Base-by-base conservation (phyloP, 2,797 vertebrate genomes). In the Myotis pilosus region DNA sequence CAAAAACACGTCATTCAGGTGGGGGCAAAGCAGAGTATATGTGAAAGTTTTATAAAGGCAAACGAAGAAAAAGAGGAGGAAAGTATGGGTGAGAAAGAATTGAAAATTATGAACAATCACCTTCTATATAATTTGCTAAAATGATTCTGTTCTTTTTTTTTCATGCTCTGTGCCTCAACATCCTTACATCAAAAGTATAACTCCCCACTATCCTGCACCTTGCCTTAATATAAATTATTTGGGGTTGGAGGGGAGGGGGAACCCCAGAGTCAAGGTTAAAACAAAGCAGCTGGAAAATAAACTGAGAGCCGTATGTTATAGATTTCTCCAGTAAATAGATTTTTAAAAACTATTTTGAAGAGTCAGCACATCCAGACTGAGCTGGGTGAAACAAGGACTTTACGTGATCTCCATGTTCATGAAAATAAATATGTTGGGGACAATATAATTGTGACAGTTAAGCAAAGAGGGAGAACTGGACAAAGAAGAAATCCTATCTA, bases 281-380 rank as follows among this genome's bases (percentile, higher is more conserved):
- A 94, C 93, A 96, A 97, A 97, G 97, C 96, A 97, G 89, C 96
- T 97, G 97, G 92, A 71, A 95, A 94, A 86, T 74, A 95, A 97
- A 96, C 94, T 38, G 30, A 64, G 69, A 60, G 79, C 89, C 66
- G 66, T 90, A 53, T 89, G 96, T 92, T 94, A 95, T 33, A 75
- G 64, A 90, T 94, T 94, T 94, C 64, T 92, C 94, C 75, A 89
- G 79, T 68, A 79, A 71, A 44, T 41, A 51, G 72, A 74, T 38
- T 66, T 92, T 93, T 94, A 78, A 62, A 22, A 86, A 76, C 51
- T 49, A 15, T 90, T 97, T 91, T 95, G 82, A 96, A 90, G 36
- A 94, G 85, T 97, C 92, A 97, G 94, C 80, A 93, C 10, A 9
- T 91, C 12, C 83, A 84, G 69, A 85, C 55, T 22, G 68, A 81